Base-by-base conservation (phyloP, 2,797 vertebrate genomes). In the Centroberyx gerrardi region DNA sequence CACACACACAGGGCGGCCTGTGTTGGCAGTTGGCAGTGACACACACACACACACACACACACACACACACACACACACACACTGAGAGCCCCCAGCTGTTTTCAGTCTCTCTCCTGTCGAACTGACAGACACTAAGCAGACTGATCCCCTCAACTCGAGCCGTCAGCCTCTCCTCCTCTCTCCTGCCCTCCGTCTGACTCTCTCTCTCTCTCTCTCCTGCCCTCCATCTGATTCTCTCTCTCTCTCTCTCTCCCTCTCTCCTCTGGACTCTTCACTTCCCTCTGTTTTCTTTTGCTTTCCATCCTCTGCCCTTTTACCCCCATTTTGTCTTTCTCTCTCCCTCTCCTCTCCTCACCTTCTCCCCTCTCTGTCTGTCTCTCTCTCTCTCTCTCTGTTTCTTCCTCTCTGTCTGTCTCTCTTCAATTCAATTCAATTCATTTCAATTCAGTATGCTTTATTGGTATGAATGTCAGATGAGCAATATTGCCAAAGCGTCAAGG, bases 111-210 rank as follows among this genome's bases (percentile, higher is more conserved):
- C 79, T 64, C 65, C 81, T 85, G 88, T 90, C 76, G 4, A 65
- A 68, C 84, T 91, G 86, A 91, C 88, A 89, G 91, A 91, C 92
- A 90, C 87, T 71, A 68, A 91, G 86, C 88, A 92, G 85, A 86
- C 78, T 83, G 85, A 90, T 90, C 88, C 90, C 88, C 82, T 90
- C 87, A 87, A 76, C 77, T 83, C 27, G 9, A 84, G 86, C 78
- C 49, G 59, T 88, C 85, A 82, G 80, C 85, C 71, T 74, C 72
- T 72, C 64, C 74, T 72, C 72, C 68, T 78, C 55, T 22, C 55
- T 58, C 65, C 54, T 42, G 46, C 31, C 63, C 71, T 52, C 53
- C 62, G 72, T 74, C 56, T 33, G 49, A 68, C 68, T 76, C 53
- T 58, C 66, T 62, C 66, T 18, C 48, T 29, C 53, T 22, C 62